Base-by-base conservation (phyloP, 37 sponge, comb jelly and placozoan genomes). In the Chondrosia reniformis region DNA sequence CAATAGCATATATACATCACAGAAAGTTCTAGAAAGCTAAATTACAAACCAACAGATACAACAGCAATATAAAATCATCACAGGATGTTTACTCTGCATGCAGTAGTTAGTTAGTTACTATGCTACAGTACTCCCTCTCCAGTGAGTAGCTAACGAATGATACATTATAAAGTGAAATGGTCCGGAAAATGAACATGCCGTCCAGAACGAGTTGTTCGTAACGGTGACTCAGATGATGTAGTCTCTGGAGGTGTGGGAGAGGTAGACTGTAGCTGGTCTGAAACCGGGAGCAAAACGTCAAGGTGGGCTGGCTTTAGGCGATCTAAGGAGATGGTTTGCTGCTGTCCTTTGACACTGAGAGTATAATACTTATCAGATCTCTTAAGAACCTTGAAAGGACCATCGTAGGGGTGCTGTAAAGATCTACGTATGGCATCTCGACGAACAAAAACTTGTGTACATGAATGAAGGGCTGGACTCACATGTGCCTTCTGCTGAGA, bases 321-420 rank as follows among this genome's bases (percentile, higher is more conserved):
- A 25, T 66, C 71, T 19, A 37, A 34, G 5, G 69, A 46, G 15
- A 65, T 58, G 21, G 56, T 81, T 8, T 82, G 74, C 4, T 74
- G 22, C 13, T 71, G 28, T 22, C 83, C 76, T 24, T 58, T 74
- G 63, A 34, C 4, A 36, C 34, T 43, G 17, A 82, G n/a, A 46
- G 65, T 75, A 64, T 39, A 82, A 42, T 40, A 54, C 31, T 82
- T 82, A 31, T 37, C 33, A 27, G 25, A 12, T 41, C 83, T 41
- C 45, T 58, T 21, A 13, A 77, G 32, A 24, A 83, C 84, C 40
- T 76, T 36, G 76, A 36, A 83, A 27, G 83, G 83, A 28, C 83
- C 84, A 76, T 83, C 77, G 52, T 83, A 83, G 22, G 84, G 84
- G 5, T 37, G 67, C 46, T 83, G 84, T 2, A 83, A 55, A 5